phyloP scores from a whole-genome alignment of 2,888 invertebrate genomes.

The Rhorus exstirpatorius region DNA sequence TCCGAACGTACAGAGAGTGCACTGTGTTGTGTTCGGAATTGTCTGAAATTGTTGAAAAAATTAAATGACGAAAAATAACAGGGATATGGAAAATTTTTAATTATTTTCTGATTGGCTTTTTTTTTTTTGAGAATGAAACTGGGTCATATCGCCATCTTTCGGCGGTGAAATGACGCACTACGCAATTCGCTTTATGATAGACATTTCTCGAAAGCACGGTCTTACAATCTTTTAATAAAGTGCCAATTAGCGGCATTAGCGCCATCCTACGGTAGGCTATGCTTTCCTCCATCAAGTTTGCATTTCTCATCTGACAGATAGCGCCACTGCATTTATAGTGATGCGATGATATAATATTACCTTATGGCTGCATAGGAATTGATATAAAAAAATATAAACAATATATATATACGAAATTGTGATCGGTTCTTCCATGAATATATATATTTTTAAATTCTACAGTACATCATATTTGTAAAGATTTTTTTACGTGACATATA shows the following conservation, averaged over 20 bases:
- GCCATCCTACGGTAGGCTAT: conserved; percentile 6
- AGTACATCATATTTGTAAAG: not conserved
- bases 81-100: conserved; percentile 37
- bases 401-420: not conserved
- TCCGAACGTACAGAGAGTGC: not conserved
- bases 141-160: conserved; percentile 45
- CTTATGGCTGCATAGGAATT: too few relatives aligned
- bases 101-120: not conserved
- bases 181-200: not conserved
- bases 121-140: conserved; percentile 9
- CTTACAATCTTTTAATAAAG: too few relatives aligned
- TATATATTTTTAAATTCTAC: not conserved
- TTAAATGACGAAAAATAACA: not conserved
- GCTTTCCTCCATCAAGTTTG: not conserved
- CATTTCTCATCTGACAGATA: not conserved
- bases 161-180: not conserved
- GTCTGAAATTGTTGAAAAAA: conserved; percentile 1
- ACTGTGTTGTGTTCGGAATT: not conserved
- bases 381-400: not conserved
- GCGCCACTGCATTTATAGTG: conserved; percentile 5
- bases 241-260: not conserved
- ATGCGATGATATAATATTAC: not conserved
- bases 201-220: too few relatives aligned
- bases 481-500: not conserved
- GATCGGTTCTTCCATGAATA: not conserved